Evolutionary conservation across 2,888 invertebrate genomes (phyloP).

Genomic region (Sialis fuliginosa): DNA sequence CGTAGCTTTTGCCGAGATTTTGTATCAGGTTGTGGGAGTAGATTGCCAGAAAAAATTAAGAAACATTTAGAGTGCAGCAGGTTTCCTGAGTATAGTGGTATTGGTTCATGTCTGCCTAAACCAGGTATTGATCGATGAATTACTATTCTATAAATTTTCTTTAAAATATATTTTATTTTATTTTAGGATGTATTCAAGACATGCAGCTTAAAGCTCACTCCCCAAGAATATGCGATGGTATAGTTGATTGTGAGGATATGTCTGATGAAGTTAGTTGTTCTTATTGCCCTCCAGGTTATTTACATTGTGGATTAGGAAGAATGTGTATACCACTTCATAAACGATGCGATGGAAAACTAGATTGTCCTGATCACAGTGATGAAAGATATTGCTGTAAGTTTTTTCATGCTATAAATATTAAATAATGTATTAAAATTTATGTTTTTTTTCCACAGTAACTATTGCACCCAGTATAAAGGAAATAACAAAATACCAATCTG

Average conservation of each 20-base stretch:
- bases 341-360: constrained; percentile 64
- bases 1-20: constrained; percentile 73
- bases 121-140: constrained; percentile 33
- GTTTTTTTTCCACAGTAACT: constrained; percentile 38
- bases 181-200: constrained; percentile 51
- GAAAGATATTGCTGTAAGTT: constrained; percentile 72
- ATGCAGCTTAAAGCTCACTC: constrained; percentile 58
- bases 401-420: neutral
- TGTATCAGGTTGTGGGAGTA: constrained; percentile 62
- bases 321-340: constrained; percentile 52
- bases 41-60: constrained; percentile 51
- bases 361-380: constrained; percentile 76
- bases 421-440: constrained; percentile 2
- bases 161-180: constrained; percentile 7
- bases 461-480: constrained; percentile 51
- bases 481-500: constrained; percentile 39
- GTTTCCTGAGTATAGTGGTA: constrained; percentile 63
- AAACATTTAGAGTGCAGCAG: constrained; percentile 58
- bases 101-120: constrained; percentile 56
- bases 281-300: constrained; percentile 51
- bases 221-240: constrained; percentile 67
- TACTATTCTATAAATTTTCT: neutral
- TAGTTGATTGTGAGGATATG: constrained; percentile 70
- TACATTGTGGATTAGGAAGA: constrained; percentile 66
- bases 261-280: constrained; percentile 65